Evolutionary conservation across 2,797 vertebrate genomes (phyloP), one percentile per base, ranked within the genome.

Genomic region (Parauchenoglanis punctatus): DNA sequence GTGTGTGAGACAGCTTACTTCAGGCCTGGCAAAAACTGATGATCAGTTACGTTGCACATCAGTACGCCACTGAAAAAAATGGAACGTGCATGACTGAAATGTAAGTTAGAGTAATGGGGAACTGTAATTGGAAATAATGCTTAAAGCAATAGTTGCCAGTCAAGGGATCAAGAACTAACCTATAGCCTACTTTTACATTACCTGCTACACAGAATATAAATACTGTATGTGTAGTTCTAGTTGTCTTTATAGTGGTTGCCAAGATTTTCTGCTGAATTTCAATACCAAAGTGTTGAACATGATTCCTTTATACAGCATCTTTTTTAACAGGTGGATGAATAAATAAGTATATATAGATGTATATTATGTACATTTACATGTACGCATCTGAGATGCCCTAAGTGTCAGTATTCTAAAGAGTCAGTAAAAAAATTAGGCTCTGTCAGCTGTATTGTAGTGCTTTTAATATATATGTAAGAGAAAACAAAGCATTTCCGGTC

Each of bases 251-350:
- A 67, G 58, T 12, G 90, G 89, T 91, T 89, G 92, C 86, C 86
- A 89, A 84, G 78, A 83, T 85, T 87, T 58, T 80, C 67, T 83
- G 35, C 93, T 89, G 90, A 94, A 94, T 91, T 91, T 93, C 91
- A 92, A 94, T 92, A 93, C 94, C 94, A 95, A 95, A 95, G 94
- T 92, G 85, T 90, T 90, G 72, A 85, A 83, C 78, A 90, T 89
- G 85, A 87, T 87, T 83, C 67, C 85, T 86, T 89, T 87, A 84
- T 87, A 89, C 83, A 87, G 81, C 83, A 83, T 77, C 84, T 88
- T 88, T 88, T 82, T 86, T 76, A 83, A 85, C 54, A 76, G 67
- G 76, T 80, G 75, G 87, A 52, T 86, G 70, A 88, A 75, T 77
- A 65, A 54, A 59, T 40, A 72, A 70, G 44, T 52, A 87, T 52